Base-by-base conservation (phyloP, 2,113 vertebrate genomes). In the Callospermophilus lateralis region DNA sequence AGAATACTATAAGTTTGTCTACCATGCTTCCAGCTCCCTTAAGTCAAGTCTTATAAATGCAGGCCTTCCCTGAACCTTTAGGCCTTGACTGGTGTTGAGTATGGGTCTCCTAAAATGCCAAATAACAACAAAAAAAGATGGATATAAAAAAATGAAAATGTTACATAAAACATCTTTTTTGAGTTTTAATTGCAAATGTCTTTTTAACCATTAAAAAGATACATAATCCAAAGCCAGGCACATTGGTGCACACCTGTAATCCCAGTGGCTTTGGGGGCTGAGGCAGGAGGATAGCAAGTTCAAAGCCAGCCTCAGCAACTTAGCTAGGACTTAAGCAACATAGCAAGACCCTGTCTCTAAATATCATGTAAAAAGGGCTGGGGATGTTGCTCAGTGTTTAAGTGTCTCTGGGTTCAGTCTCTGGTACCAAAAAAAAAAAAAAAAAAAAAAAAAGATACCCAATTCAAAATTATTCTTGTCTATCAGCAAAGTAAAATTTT, bases 401-500 rank as follows among this genome's bases (percentile, higher is more conserved):
- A 55, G 55, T 55, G 17, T 19, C 55, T 55, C 55, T 4, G 53
- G 53, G 3, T 17, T 53, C 51, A 53, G 16, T 15, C 51, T 16
- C 51, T 53, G 51, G 51, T 53, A 53, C 51, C 11, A 51, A 51
- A 51, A 51, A 53, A 53, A 15, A 53, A 15, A 53, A 17, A 53
- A 53, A 53, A 53, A 53, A 53, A 53, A 53, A 53, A 16, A 53
- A 53, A 53, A 16, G 15, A 53, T 16, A 53, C 53, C 2, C 24
- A 39, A 20, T 17, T 20, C 55, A 58, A 80, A 96, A 48, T 13
- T 76, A 7, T 61, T 80, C 65, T 85, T 77, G 90, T 89, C 19
- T 91, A 70, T 17, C 72, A 63, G 30, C 22, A 85, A 79, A 78
- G 39, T 39, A 92, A 93, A 95, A 72, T 74, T 67, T 48, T 30